Base-by-base conservation (phyloP, 2,797 vertebrate genomes). In the Gobionotothen gibberifrons region DNA sequence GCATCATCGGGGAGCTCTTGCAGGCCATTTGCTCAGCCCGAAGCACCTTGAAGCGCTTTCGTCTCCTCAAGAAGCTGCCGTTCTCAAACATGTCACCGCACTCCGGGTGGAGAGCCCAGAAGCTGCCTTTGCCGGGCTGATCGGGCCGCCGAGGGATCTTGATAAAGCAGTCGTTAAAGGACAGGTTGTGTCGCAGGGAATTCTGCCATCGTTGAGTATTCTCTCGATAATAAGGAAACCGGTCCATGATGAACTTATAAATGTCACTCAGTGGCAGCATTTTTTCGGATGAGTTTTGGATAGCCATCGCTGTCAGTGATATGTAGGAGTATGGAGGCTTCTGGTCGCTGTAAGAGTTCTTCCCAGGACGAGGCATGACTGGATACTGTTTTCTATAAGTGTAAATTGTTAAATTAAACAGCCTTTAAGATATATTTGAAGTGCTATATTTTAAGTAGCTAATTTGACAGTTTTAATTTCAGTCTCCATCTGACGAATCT, bases 11-110 rank as follows among this genome's bases (percentile, higher is more conserved):
- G 13, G 96, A 94, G 53, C 93, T 95, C 77, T 96, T 96, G 82
- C 95, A 95, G 54, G 92, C 82, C 88, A 94, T 86, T 51, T 95
- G 95, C 42, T 96, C 95, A 0, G 95, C 86, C 0, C 95, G 94
- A 81, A 94, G 63, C 68, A 98, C 94, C 90, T 98, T 98, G 90
- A 98, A 98, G 74, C 97, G 96, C 86, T 98, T 98, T 43, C 97
- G 92, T 82, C 97, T 95, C 58, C 97, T 90, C 49, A 98, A 91
- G 88, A 98, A 98, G 87, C 96, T 97, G 73, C 97, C 97, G 79
- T 98, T 98, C 87, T 98, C 97, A 21, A 98, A 98, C 97, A 98
- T 98, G 94, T 98, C 97, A 0, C 97, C 97, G 75, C 97, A 98
- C 93, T 97, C 96, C 17, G 97, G 97, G 75, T 98, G 97, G 71